These are phyloP conservation scores for Tragelaphus eurycerus DNA, from an alignment of 2,797 vertebrate genomes.

Conservation along the genomic window DNA sequence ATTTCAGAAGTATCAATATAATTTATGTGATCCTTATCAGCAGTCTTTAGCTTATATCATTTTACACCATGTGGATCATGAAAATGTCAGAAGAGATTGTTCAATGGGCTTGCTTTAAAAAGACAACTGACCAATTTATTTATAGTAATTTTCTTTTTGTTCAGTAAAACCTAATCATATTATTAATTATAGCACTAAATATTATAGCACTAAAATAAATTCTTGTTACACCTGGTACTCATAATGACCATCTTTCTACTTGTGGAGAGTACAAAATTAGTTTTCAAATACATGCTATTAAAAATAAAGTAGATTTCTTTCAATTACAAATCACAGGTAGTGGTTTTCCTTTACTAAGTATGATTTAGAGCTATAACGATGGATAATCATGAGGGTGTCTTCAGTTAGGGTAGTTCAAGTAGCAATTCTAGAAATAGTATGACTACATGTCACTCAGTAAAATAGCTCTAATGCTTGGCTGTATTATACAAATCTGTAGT, in stretches of 20 bases:
- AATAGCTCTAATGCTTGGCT: neutral
- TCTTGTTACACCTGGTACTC: neutral
- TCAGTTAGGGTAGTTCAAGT: neutral
- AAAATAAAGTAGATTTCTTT: conserved; percentile 41
- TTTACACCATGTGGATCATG: conserved; percentile 35
- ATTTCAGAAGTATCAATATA: conserved; percentile 34
- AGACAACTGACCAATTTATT: neutral
- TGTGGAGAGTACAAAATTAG: neutral
- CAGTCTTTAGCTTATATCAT: neutral
- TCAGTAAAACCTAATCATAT: neutral
- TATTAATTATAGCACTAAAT: neutral
- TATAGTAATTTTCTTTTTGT: conserved; percentile 21
- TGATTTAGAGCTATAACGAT: neutral
- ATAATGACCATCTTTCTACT: neutral
- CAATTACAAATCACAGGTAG: neutral
- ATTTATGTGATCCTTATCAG: neutral
- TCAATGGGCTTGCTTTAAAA: conserved; percentile 23
- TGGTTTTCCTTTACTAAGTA: conserved; percentile 1
- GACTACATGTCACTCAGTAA: neutral
- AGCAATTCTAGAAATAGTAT: conserved; percentile 9
- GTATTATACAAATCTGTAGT: neutral
- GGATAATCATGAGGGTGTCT: neutral
- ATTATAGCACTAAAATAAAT: conserved; percentile 14
- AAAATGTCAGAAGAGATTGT: conserved; percentile 21
- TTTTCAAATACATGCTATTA: conserved; percentile 50